phyloP scores from a whole-genome alignment of 2,113 vertebrate genomes.

The Sinocyclocheilus grahami region DNA sequence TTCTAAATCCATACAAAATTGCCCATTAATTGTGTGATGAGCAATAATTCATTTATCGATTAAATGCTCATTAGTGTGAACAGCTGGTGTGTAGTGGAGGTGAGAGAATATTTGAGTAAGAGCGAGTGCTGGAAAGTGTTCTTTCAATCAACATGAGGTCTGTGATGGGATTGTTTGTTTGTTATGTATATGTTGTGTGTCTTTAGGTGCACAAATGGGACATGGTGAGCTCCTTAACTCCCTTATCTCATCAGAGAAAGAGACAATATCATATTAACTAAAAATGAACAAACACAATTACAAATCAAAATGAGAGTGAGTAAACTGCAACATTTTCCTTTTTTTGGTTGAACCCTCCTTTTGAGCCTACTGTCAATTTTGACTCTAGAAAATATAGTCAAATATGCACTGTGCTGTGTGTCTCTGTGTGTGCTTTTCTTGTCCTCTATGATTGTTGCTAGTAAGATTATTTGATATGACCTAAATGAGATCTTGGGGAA shows the following conservation, averaged over 20 bases:
- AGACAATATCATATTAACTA: neutral
- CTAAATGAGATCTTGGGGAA: neutral
- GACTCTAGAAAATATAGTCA: neutral
- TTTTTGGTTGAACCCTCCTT: neutral
- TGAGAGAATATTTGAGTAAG: neutral
- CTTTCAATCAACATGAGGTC: neutral
- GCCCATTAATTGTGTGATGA: slow-evolving; percentile 13
- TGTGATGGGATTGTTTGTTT: neutral
- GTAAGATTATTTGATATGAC: neutral
- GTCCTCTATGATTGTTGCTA: neutral
- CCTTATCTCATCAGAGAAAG: neutral
- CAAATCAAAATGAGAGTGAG: neutral
- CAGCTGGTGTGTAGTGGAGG: neutral
- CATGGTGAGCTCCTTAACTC: too few species aligned
- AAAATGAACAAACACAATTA: neutral
- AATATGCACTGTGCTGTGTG: neutral
- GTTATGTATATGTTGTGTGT: neutral
- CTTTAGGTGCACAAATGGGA: too few species aligned
- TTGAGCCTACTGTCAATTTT: neutral
- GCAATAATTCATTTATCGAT: slow-evolving; percentile 26
- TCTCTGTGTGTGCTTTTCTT: neutral
- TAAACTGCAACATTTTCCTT: neutral
- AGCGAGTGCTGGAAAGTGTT: neutral
- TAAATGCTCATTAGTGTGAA: neutral
- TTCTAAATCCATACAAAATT: neutral